These are phyloP conservation scores for Porites evermanni DNA, from an alignment of 92 coral and sea anemone species.

Conservation along the genomic window DNA sequence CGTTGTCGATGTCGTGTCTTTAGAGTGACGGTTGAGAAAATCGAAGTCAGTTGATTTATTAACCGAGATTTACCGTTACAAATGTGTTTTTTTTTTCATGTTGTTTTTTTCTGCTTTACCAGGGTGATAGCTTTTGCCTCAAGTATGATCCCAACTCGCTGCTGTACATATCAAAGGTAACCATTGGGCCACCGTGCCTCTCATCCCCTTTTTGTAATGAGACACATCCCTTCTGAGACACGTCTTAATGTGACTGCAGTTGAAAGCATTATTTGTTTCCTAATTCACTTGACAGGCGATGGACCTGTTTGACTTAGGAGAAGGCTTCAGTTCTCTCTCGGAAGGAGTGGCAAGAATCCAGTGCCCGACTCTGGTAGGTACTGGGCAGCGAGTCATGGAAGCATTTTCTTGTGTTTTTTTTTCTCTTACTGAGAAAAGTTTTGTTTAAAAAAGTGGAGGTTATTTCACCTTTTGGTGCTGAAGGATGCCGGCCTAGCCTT, in stretches of 20 bases:
- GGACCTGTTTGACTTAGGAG: conserved; percentile 97
- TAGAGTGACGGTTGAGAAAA: no score
- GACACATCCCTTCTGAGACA: no score
- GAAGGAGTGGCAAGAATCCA: conserved; percentile 87
- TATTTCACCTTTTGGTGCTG: no score
- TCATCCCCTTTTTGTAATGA: no score
- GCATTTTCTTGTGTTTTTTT: no score
- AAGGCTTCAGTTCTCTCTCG: conserved; percentile 80
- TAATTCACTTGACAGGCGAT: conserved; percentile 71
- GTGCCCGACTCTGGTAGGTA: conserved; percentile 92
- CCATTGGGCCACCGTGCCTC: no score
- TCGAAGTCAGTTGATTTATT: no score
- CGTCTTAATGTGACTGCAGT: no score
- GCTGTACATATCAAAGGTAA: conserved; percentile 94
- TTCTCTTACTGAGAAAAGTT: no score
- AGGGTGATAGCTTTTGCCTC: conserved; percentile 96
- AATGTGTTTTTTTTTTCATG: not conserved
- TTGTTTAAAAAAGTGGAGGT: no score
- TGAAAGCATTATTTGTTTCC: not conserved
- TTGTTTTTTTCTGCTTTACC: conserved; percentile 11
- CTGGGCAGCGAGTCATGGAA: not conserved
- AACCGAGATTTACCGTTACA: not conserved
- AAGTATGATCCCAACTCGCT: conserved; percentile 96
- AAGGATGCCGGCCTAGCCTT: no score
- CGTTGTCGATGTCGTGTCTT: no score